Evolutionary conservation across 2,888 invertebrate genomes (phyloP).

Genomic region (Adelognathus sp.): DNA sequence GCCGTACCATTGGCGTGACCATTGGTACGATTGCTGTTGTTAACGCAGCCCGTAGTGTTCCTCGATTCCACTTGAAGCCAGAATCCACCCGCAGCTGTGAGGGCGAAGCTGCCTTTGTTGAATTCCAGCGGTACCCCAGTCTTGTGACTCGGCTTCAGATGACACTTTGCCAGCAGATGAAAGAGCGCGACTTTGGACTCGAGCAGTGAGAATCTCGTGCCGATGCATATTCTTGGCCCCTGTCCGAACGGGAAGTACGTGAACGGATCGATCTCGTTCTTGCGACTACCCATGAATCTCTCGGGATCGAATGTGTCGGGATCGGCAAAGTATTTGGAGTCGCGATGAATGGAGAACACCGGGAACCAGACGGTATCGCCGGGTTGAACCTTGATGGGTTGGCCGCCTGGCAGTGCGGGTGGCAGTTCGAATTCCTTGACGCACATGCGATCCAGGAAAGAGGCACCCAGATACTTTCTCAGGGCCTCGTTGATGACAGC

Average conservation of each 20-base stretch:
- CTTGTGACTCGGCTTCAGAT: slow-evolving; percentile 48
- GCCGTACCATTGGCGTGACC: too few species aligned
- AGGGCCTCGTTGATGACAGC: slow-evolving; percentile 57
- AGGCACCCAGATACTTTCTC: slow-evolving; percentile 75
- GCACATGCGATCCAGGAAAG: slow-evolving; percentile 82
- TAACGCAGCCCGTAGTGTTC: too few species aligned
- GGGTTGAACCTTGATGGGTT: slow-evolving; percentile 63
- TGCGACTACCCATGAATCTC: slow-evolving; percentile 70
- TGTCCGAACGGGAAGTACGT: slow-evolving; percentile 67
- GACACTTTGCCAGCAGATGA: slow-evolving; percentile 58
- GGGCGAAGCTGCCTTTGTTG: slow-evolving; percentile 18
- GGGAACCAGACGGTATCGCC: slow-evolving; percentile 72
- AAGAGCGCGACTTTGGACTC: slow-evolving; percentile 63
- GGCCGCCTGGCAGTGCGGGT: slow-evolving; percentile 61
- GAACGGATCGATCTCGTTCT: not conserved
- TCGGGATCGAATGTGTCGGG: slow-evolving; percentile 79
- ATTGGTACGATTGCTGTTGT: too few species aligned
- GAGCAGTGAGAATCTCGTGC: slow-evolving; percentile 64
- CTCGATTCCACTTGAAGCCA: slow-evolving; percentile 55
- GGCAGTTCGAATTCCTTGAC: slow-evolving; percentile 81
- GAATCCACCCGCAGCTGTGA: slow-evolving; percentile 62
- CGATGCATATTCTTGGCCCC: slow-evolving; percentile 79
- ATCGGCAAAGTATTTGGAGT: slow-evolving; percentile 74
- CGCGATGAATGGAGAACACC: slow-evolving; percentile 70
- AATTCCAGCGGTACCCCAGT: slow-evolving; percentile 59